These are phyloP conservation scores for Agriopis marginaria DNA, from an alignment of 2,888 invertebrate genomes.

Conservation along the genomic window DNA sequence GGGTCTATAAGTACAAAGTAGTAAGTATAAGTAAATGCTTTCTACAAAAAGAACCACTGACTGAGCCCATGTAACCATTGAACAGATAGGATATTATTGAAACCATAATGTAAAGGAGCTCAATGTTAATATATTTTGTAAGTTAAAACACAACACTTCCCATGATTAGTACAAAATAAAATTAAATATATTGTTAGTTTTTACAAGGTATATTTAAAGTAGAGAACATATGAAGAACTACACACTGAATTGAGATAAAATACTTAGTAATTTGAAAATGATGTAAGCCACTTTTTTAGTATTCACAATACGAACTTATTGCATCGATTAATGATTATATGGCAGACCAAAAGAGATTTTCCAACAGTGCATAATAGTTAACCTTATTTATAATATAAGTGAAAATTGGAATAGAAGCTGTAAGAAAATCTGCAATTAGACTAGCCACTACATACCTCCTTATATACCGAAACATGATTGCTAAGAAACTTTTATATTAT, in stretches of 20 bases:
- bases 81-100: conserved; percentile 66
- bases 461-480: conserved; percentile 85
- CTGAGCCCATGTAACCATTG: conserved; percentile 14
- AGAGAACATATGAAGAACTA: conserved; percentile 86
- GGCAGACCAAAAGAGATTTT: conserved; percentile 87
- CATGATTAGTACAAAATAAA: conserved; percentile 87
- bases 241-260: conserved; percentile 86
- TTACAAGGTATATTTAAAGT: conserved; percentile 86
- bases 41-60: background rate
- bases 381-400: conserved; percentile 80
- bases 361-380: conserved; percentile 85
- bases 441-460: conserved; percentile 79
- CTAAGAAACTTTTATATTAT: conserved; percentile 78
- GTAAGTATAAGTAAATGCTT: conserved; percentile 4
- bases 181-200: conserved; percentile 87
- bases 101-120: conserved; percentile 84
- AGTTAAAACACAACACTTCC: conserved; percentile 87
- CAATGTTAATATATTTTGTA: conserved; percentile 87
- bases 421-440: conserved; percentile 87
- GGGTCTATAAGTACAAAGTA: too few species aligned
- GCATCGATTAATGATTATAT: conserved; percentile 83
- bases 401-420: conserved; percentile 86
- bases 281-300: conserved; percentile 86
- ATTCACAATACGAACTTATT: conserved; percentile 85
- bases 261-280: conserved; percentile 84